These are phyloP conservation scores for Acanthosepion lycidas DNA, from an alignment of 2,888 invertebrate species.

Conservation along the genomic window DNA sequence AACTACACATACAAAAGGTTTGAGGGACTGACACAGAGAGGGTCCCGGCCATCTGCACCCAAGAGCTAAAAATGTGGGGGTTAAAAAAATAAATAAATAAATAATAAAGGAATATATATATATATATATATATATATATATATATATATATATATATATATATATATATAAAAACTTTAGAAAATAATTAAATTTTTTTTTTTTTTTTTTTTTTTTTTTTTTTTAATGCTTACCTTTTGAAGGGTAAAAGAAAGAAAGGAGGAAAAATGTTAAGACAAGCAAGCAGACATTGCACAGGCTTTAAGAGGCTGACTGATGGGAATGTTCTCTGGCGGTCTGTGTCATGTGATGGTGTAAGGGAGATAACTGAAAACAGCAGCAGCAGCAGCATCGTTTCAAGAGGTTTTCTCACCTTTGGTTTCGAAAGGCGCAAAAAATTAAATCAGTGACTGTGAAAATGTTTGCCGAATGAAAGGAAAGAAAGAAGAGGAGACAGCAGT, in stretches of 20 bases:
- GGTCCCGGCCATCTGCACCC: constrained; percentile 69
- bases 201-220: too few relatives aligned
- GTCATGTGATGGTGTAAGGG: constrained; percentile 24
- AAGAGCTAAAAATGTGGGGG: constrained; percentile 47
- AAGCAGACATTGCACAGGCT: not conserved
- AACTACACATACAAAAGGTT: constrained; percentile 99
- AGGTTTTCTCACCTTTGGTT: not conserved
- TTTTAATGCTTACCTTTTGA: not conserved
- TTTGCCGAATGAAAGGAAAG: not conserved
- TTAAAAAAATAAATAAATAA: not conserved
- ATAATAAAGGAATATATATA: not conserved
- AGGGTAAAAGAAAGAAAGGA: not conserved
- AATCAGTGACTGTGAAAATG: constrained; percentile 21
- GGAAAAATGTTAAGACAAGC: not conserved
- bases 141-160: not conserved
- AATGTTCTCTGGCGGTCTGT: not conserved
- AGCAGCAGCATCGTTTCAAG: not conserved
- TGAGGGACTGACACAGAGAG: constrained; percentile 95
- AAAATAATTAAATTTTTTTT: not conserved
- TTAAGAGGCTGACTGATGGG: not conserved
- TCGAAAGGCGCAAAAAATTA: not conserved
- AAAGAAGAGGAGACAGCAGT: not conserved
- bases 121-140: constrained; percentile 33
- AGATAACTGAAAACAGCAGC: not conserved
- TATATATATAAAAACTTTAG: not conserved